Evolutionary conservation across 2,888 invertebrate genomes (phyloP).

Genomic region (Macaria notata): DNA sequence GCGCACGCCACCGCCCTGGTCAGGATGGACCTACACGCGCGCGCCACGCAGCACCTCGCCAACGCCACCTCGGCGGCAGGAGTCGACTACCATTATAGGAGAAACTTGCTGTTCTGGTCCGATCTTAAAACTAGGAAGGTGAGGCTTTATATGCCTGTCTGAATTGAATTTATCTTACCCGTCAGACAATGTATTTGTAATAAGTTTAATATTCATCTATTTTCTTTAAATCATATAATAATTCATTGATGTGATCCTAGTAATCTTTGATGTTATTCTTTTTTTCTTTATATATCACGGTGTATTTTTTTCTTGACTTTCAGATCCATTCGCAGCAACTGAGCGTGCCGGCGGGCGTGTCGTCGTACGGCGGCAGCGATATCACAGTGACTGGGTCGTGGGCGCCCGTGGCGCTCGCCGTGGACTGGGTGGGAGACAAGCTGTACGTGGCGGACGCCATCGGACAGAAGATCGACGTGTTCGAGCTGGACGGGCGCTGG

Average conservation of each 20-base stretch:
- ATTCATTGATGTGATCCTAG: no score
- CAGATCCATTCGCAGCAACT: constrained; percentile 85
- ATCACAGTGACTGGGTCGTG: constrained; percentile 92
- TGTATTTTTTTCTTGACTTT: constrained; percentile 9
- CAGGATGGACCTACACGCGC: constrained; percentile 86
- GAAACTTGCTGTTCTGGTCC: constrained; percentile 93
- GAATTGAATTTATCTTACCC: not conserved
- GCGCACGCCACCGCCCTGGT: constrained; percentile 85
- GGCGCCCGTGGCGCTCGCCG: constrained; percentile 94
- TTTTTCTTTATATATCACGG: no score
- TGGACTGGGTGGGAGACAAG: constrained; percentile 98
- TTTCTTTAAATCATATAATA: no score
- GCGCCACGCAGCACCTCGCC: constrained; percentile 84
- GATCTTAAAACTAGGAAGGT: constrained; percentile 94
- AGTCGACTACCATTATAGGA: constrained; percentile 90
- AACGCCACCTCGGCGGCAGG: constrained; percentile 94
- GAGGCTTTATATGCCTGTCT: not conserved
- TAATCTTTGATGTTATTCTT: no score
- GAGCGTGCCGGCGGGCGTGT: constrained; percentile 63
- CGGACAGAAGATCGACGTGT: constrained; percentile 95
- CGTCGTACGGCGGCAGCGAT: constrained; percentile 81
- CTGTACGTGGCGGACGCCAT: constrained; percentile 96
- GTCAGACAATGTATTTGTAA: no score
- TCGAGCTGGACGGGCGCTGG: constrained; percentile 92
- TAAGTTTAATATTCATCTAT: no score